These are phyloP conservation scores for Cephus pygmeus DNA, from an alignment of 2,888 invertebrate genomes.

Conservation along the genomic window DNA sequence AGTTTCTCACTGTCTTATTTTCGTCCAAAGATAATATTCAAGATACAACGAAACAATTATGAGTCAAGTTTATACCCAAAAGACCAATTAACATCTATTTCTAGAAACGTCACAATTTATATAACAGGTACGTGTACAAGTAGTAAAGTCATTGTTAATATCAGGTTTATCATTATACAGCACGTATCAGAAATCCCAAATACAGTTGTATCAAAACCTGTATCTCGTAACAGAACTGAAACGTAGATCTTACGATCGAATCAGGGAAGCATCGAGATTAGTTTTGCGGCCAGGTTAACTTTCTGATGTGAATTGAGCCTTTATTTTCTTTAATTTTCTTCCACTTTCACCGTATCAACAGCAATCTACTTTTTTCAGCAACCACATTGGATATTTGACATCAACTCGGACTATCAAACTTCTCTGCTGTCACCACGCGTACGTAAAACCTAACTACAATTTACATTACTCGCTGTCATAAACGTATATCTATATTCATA, in stretches of 20 bases:
- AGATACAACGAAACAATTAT: not conserved
- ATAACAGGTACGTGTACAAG: not conserved
- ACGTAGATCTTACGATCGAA: not conserved
- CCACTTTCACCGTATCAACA: conserved; percentile 20
- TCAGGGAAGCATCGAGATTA: not conserved
- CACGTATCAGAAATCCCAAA: not conserved
- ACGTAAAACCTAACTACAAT: not conserved
- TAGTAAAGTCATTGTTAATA: not conserved
- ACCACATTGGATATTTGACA: not conserved
- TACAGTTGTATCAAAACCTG: not conserved
- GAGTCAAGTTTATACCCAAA: not conserved
- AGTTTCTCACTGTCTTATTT: not conserved
- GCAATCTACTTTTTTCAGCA: conserved; percentile 15
- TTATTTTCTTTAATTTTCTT: conserved; percentile 22
- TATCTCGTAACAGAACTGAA: not conserved
- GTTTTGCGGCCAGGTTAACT: not conserved
- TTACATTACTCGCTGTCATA: not conserved
- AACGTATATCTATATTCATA: too few species aligned
- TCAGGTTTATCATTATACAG: not conserved
- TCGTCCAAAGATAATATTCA: not conserved
- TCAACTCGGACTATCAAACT: not conserved
- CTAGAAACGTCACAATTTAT: not conserved
- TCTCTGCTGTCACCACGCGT: not conserved
- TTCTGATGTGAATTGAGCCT: conserved; percentile 2
- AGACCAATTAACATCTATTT: not conserved